phyloP scores from a whole-genome alignment of 2,888 invertebrate species.

The Pachymerium ferrugineum region DNA sequence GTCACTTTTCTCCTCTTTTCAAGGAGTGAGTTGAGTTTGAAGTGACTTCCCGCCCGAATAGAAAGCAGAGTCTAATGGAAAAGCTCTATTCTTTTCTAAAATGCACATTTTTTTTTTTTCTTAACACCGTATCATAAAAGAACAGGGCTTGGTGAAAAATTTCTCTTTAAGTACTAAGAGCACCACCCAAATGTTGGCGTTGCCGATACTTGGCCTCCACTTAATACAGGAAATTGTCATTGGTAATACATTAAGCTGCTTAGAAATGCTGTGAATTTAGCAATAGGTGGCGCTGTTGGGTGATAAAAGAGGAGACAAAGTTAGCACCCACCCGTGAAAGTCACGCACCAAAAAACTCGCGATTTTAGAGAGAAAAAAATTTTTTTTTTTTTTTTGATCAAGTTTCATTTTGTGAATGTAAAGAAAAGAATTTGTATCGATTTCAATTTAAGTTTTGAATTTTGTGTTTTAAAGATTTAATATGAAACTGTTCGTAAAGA shows the following conservation, averaged over 20 bases:
- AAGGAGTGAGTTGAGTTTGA: too few species aligned
- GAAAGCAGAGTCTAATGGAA: constrained; percentile 21
- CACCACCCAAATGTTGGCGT: neutral
- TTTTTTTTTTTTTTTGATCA: too few species aligned
- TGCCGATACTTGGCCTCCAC: neutral
- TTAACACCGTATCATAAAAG: neutral
- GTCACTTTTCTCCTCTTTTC: too few species aligned
- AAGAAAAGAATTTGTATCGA: too few species aligned
- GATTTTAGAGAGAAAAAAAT: too few species aligned
- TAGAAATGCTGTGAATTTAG: neutral
- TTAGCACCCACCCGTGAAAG: constrained; percentile 5
- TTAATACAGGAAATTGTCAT: constrained; percentile 11
- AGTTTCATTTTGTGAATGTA: too few species aligned
- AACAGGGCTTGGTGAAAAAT: neutral
- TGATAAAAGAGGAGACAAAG: neutral
- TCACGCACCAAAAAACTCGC: neutral
- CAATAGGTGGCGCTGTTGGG: neutral
- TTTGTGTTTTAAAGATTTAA: too few species aligned
- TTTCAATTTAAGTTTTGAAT: too few species aligned
- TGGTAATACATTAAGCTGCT: neutral
- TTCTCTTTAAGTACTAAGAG: neutral
- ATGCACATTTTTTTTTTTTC: neutral
- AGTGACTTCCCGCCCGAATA: neutral
- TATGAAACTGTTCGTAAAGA: neutral
- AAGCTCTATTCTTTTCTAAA: neutral